These are phyloP conservation scores for Eudemis profundana DNA, from an alignment of 2,888 invertebrate genomes.

Conservation along the genomic window DNA sequence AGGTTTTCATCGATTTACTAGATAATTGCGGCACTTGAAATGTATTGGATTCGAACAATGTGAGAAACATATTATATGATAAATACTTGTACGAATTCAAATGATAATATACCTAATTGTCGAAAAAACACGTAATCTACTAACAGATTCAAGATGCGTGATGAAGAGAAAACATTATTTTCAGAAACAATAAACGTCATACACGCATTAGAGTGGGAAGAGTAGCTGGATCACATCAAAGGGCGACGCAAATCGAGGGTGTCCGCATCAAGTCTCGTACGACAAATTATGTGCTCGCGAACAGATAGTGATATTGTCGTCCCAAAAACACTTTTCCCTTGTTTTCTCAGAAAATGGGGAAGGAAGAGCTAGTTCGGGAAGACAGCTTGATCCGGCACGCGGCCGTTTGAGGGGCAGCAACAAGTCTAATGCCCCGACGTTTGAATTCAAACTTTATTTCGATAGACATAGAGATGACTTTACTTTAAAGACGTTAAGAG, in stretches of 20 bases:
- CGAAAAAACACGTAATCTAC: not conserved
- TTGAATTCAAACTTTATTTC: constrained; percentile 63
- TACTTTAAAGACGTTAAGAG: constrained; percentile 51
- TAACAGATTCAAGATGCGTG: constrained; percentile 2
- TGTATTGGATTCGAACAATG: no score
- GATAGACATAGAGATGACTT: constrained; percentile 60
- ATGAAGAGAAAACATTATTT: constrained; percentile 32
- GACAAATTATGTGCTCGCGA: constrained; percentile 76
- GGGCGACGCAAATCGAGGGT: constrained; percentile 58
- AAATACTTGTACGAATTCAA: no score
- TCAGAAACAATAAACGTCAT: constrained; percentile 53
- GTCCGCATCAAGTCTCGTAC: constrained; percentile 67
- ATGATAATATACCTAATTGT: not conserved
- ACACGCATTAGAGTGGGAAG: constrained; percentile 48
- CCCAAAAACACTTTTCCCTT: constrained; percentile 76
- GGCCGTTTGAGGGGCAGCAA: constrained; percentile 74
- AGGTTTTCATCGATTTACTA: no score
- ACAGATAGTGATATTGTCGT: constrained; percentile 75
- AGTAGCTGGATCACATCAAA: constrained; percentile 56
- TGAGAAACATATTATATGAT: no score
- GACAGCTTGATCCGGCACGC: constrained; percentile 79
- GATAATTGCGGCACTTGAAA: no score
- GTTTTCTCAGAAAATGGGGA: constrained; percentile 73
- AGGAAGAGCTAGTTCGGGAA: constrained; percentile 75
- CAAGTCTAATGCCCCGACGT: constrained; percentile 67